Evolutionary conservation across 2,113 vertebrate genomes (phyloP).

Genomic region (Typhlomys cinereus): DNA sequence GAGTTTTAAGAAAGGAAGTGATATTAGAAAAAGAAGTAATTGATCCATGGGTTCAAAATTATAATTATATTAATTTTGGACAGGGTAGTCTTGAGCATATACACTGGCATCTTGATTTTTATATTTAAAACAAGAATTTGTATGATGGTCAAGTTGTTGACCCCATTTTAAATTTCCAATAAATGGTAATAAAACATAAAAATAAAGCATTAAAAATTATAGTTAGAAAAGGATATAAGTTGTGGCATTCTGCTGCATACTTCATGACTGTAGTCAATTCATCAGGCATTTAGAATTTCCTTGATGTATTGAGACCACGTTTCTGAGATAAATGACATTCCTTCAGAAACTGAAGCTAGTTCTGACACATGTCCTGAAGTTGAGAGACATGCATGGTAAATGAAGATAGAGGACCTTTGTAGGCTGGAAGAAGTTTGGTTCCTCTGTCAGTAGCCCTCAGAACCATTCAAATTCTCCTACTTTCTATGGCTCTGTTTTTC

Average conservation of each 20-base stretch:
- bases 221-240: background rate
- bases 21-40: background rate
- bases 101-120: too few relatives aligned
- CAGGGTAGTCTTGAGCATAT: too few relatives aligned
- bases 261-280: background rate
- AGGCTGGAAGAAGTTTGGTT: background rate
- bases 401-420: too few relatives aligned
- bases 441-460: background rate
- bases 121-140: too few relatives aligned
- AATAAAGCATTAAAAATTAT: too few relatives aligned
- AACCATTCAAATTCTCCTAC: background rate
- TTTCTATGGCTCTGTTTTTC: background rate
- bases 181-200: too few relatives aligned
- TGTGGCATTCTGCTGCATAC: background rate
- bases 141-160: too few relatives aligned
- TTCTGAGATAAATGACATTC: background rate
- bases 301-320: background rate
- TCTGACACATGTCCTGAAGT: background rate
- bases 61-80: too few relatives aligned
- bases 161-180: too few relatives aligned
- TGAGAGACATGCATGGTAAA: background rate
- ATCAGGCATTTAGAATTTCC: background rate
- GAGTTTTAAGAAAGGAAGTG: too few relatives aligned
- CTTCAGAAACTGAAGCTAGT: background rate
- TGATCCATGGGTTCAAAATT: background rate